Conservation (phyloP, 2,113 vertebrate species). For the Amphilophus citrinellus region DNA sequence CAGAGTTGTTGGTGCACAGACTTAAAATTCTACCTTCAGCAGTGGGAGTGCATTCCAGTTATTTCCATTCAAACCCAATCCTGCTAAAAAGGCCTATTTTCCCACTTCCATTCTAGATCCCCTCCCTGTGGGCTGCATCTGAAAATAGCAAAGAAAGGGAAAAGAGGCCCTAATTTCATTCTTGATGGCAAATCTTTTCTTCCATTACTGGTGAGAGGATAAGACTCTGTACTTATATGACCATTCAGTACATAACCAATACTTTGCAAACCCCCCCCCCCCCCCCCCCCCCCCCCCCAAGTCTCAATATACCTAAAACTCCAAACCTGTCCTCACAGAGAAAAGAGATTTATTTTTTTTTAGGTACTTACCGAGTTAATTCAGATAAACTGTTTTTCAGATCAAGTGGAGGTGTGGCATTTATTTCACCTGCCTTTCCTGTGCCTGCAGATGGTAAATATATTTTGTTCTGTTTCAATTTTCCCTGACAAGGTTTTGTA, state of each 20-base stretch:
- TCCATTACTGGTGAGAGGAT: constrained; percentile 44
- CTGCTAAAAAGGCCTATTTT: constrained; percentile 43
- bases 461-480: constrained; percentile 52
- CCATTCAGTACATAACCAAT: constrained; percentile 3
- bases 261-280: background rate
- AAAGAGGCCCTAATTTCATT: constrained; percentile 63
- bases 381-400: constrained; percentile 43
- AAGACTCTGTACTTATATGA: constrained; percentile 5
- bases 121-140: constrained; percentile 60
- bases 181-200: constrained; percentile 34
- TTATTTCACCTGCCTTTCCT: constrained; percentile 40
- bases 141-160: constrained; percentile 70
- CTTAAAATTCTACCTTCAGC: constrained; percentile 23
- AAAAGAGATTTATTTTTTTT: background rate
- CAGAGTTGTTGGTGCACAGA: background rate
- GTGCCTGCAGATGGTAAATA: constrained; percentile 38
- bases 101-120: constrained; percentile 53
- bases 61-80: constrained; percentile 42
- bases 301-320: constrained; percentile 12
- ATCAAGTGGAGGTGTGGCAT: constrained; percentile 7
- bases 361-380: constrained; percentile 33
- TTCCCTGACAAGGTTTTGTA: constrained; percentile 69
- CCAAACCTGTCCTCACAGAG: background rate
- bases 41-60: background rate
- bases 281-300: no score